Evolutionary conservation across 1,140 invertebrate genomes (phyloP).

Genomic region (Harpegnathos saltator): DNA sequence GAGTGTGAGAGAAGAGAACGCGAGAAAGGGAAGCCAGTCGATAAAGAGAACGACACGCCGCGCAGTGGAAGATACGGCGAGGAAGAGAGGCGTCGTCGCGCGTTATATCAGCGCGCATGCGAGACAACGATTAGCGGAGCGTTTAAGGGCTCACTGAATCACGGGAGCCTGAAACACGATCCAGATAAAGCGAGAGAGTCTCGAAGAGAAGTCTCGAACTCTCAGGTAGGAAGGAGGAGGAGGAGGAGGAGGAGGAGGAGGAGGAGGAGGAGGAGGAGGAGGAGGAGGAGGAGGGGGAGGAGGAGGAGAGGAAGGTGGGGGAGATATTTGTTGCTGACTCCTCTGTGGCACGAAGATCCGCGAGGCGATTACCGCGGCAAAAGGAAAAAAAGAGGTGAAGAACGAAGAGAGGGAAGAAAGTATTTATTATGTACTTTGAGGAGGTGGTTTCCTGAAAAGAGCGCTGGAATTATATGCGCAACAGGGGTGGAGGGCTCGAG

Average conservation of each 20-base stretch:
- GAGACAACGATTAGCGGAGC: slow-evolving; percentile 73
- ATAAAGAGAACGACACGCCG: slow-evolving; percentile 37
- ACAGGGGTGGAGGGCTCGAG: no score
- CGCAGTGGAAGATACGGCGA: slow-evolving; percentile 1
- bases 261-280: no score
- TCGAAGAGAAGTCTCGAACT: slow-evolving; percentile 13
- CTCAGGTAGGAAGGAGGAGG: slow-evolving; percentile 4
- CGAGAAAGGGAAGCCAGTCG: slow-evolving; percentile 25
- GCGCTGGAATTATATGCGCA: no score
- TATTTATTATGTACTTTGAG: slow-evolving; percentile 26
- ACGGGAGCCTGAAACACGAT: slow-evolving; percentile 68
- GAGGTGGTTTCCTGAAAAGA: no score
- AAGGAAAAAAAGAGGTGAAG: not conserved
- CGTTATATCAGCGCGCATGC: slow-evolving; percentile 68
- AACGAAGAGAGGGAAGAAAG: not conserved
- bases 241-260: no score
- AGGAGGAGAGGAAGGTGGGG: no score
- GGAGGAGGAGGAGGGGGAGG: no score
- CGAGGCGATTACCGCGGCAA: slow-evolving; percentile 49
- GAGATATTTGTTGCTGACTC: slow-evolving; percentile 27
- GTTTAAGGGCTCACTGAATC: slow-evolving; percentile 68
- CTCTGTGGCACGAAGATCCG: slow-evolving; percentile 60
- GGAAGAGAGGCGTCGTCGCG: slow-evolving; percentile 62
- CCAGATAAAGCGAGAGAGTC: slow-evolving; percentile 57
- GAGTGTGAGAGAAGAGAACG: slow-evolving; percentile 4